These are phyloP conservation scores for Arrhopalites spinosus DNA, from an alignment of 2,888 invertebrate genomes.

Conservation along the genomic window DNA sequence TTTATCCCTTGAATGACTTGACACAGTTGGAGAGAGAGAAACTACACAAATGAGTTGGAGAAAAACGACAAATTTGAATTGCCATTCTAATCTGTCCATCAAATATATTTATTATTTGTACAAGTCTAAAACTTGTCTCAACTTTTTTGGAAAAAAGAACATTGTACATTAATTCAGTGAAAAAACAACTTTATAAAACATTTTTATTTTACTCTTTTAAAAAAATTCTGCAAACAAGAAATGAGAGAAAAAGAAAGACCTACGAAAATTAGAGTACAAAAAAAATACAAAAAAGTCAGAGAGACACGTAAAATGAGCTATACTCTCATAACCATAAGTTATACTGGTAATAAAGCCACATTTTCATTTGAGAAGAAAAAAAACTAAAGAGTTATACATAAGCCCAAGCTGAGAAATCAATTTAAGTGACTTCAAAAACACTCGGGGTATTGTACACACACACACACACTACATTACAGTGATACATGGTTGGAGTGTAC, in stretches of 20 bases:
- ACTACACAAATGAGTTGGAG: no score
- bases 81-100: no score
- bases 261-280: not conserved
- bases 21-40: no score
- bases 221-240: not conserved
- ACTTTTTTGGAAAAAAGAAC: no score
- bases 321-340: conserved; percentile 27
- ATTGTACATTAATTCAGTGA: not conserved
- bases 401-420: conserved; percentile 47
- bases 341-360: conserved; percentile 36
- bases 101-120: no score
- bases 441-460: conserved; percentile 33
- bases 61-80: no score
- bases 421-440: conserved; percentile 49
- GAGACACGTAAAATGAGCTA: conserved; percentile 28
- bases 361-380: not conserved
- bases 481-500: not conserved
- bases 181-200: not conserved
- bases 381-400: not conserved
- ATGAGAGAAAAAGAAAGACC: not conserved
- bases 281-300: not conserved
- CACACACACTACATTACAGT: not conserved
- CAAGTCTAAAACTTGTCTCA: no score
- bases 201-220: not conserved
- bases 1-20: not conserved